Percentiles rank a stretch among this genome's conserved stretches.
Evolutionary conservation across 2,888 invertebrate genomes (phyloP).

Genomic region (Polyploca ridens): DNA sequence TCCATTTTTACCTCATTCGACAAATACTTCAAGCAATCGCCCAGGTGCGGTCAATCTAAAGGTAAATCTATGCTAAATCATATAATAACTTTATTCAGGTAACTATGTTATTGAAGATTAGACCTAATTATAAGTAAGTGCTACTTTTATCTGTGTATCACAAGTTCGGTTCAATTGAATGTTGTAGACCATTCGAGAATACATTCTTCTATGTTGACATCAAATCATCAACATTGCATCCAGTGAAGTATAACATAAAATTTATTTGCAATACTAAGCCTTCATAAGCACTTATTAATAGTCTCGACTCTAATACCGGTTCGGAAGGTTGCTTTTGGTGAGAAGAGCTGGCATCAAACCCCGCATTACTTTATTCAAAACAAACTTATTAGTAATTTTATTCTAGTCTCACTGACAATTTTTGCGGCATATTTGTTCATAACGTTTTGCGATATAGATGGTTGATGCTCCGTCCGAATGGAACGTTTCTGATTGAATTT

Average conservation of each 20-base stretch:
- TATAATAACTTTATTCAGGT: background rate
- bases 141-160: background rate
- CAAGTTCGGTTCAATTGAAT: background rate
- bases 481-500: too few species aligned
- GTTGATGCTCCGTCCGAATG: too few species aligned
- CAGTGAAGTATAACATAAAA: background rate
- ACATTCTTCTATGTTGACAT: background rate
- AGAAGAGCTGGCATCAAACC: too few species aligned
- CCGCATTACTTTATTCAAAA: too few species aligned
- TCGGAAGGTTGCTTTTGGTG: too few species aligned
- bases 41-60: background rate
- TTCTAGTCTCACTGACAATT: too few species aligned
- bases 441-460: too few species aligned
- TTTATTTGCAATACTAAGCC: too few species aligned
- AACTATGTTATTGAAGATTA: conserved; percentile 1
- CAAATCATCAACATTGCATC: background rate
- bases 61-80: background rate
- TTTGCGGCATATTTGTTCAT: too few species aligned
- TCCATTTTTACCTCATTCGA: background rate
- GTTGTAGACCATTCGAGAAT: background rate
- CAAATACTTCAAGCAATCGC: background rate
- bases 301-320: too few species aligned
- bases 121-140: background rate
- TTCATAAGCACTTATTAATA: too few species aligned
- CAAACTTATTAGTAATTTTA: too few species aligned